Base-by-base conservation (phyloP, 2,888 invertebrate genomes). In the Ormyrus labotus region DNA sequence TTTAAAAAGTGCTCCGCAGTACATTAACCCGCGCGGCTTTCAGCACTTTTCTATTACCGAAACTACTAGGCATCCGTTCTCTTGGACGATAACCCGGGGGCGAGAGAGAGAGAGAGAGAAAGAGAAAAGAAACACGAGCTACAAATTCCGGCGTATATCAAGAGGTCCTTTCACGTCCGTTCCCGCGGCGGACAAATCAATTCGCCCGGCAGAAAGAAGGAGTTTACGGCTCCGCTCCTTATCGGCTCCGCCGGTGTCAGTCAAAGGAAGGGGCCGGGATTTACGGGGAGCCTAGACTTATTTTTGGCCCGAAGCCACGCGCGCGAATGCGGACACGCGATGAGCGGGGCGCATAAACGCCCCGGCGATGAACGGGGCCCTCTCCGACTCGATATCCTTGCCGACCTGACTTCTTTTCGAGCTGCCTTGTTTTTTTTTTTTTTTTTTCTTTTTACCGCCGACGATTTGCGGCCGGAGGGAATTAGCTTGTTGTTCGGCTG, bases 231-330 rank as follows among this genome's bases (percentile, higher is more conserved):
- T 57, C 5, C 5, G 0, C 6, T 57, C 13, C 57, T 57, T 57
- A 57, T 57, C 57, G 57, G 11, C 10, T 11, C 11, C n/a, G 57
- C 57, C 11, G 57, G n/a, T 13, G 57, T 57, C 57, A 57, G 57
- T 57, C 57, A 57, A 57, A 57, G 57, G 57, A 34, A 57, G n/a
- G n/a, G 57, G 57, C 57, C 11, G 34, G 34, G 34, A 6, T 55
- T 55, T 11, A 8, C 55, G 45, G 5, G 2, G 5, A 48, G 11
- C 34, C 34, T 34, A 34, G 61, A 53, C 61, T 68, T 55, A 68
- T 68, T 76, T 68, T 76, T 76, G 75, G 75, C 75, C 19, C 3
- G 13, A 2, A 48, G 68, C 75, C 75, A 76, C 19, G 65, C 65
- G 34, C 13, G 11, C n/a, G 64, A 6, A 6, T 0, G 47, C 45